Conservation (phyloP, 2,113 vertebrate species). For the Platichthys stellatus region DNA sequence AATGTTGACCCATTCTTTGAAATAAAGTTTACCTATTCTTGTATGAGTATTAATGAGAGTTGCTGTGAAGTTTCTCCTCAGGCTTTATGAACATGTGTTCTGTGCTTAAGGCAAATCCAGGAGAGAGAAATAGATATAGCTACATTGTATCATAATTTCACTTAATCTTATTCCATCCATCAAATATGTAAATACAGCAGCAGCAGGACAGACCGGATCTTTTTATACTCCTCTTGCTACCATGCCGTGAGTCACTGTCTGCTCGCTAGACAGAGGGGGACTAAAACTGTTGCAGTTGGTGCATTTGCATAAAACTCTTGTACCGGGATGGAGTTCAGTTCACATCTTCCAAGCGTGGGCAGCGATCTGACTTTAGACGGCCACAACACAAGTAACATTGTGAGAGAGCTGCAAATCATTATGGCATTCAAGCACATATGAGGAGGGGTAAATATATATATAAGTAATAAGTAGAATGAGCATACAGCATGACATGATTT, state of each 20-base stretch:
- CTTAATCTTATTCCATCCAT: conserved; percentile 22
- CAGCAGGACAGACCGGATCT: not conserved
- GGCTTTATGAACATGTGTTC: too few species aligned
- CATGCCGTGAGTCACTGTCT: conserved; percentile 25
- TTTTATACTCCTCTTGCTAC: conserved; percentile 11
- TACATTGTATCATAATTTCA: conserved; percentile 12
- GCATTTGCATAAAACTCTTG: too few species aligned
- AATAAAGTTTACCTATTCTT: too few species aligned
- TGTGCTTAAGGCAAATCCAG: too few species aligned
- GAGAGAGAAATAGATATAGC: too few species aligned
- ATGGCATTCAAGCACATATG: not conserved
- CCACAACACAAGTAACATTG: conserved; percentile 11
- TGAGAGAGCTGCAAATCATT: conserved; percentile 4
- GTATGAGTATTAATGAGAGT: too few species aligned
- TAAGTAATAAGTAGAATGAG: conserved; percentile 7
- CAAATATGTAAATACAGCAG: not conserved
- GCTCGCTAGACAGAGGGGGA: conserved; percentile 25
- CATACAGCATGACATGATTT: conserved; percentile 19
- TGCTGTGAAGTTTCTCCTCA: too few species aligned
- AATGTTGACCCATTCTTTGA: too few species aligned
- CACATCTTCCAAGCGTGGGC: conserved; percentile 16
- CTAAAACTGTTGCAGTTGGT: conserved; percentile 3
- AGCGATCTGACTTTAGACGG: conserved; percentile 4
- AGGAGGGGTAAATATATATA: conserved; percentile 13
- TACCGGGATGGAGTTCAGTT: too few species aligned